Evolutionary conservation across 2,888 invertebrate species (phyloP), one percentile per base, ranked within the genome.

Genomic region (Siphlonurus alternatus): DNA sequence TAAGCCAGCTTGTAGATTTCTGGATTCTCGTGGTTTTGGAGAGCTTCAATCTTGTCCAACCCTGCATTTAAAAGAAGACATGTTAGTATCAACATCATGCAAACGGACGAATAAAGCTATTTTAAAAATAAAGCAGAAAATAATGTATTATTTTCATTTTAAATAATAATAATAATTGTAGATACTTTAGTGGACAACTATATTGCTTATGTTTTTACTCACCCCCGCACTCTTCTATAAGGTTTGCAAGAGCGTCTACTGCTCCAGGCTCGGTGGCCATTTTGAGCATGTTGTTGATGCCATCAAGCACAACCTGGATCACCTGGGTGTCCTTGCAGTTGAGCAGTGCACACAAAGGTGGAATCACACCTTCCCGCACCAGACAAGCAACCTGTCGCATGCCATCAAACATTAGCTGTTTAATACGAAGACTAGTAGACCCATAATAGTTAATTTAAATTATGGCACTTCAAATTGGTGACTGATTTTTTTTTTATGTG

Each of bases 1-100:
- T 93, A 99, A 64, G 99, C 97, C 80, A 98, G 80, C 81, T 95
- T 98, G 79, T 99, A 99, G 71, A 99, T 97, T 70, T 99, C 98
- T 71, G 95, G 89, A 78, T 98, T 99, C 80, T 98, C 95, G 75
- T 99, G 99, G 75, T 89, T 91, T 78, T 99, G 99, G 68, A 99
- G 81, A 66, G 83, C 82, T 76, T 99, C 99, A 71, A 99, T 99
- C 80, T 95, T 97, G 78, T 98, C 97, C 71, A 99, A 81, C 67
- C 99, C 76, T 92, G 89, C 76, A n/a, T n/a, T n/a, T n/a, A 66
- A 59, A 62, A 20, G 10, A 54, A 61, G 61, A 56, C 15, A 25
- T 10, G 24, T 51, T 25, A 66, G 56, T 63, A 15, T 61, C 24
- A 66, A 65, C 18, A 61, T 54, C 59, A 64, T 63, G 51, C 54